Conservation (phyloP, 2,888 invertebrate genomes). For the Tachina fera region DNA sequence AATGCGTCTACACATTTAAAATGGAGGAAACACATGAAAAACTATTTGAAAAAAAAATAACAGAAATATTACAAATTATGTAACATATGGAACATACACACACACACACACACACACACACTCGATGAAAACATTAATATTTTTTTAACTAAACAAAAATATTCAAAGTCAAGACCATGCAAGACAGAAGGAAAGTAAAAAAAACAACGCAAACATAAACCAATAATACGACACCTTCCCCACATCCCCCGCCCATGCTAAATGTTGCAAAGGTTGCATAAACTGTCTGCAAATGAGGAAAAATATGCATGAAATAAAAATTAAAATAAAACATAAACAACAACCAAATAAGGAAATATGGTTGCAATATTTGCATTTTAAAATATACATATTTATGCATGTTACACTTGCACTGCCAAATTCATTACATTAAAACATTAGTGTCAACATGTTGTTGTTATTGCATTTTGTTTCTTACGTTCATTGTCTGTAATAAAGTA, state of each 20-base stretch:
- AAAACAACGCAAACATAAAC: conserved; percentile 16
- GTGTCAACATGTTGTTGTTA: conserved; percentile 34
- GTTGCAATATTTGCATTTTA: conserved; percentile 54
- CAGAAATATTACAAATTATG: conserved; percentile 50
- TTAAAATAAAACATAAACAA: not conserved
- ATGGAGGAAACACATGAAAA: not conserved
- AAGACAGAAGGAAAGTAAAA: conserved; percentile 8
- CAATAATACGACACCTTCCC: conserved; percentile 18
- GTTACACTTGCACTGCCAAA: conserved; percentile 55
- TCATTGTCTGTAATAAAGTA: conserved; percentile 39
- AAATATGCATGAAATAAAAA: conserved; percentile 34
- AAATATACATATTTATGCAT: conserved; percentile 63
- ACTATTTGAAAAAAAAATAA: not conserved
- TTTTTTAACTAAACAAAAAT: conserved; percentile 2
- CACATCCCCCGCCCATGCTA: not conserved
- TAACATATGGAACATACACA: conserved; percentile 36
- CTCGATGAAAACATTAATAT: not conserved
- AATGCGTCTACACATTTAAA: conserved; percentile 50
- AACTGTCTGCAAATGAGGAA: conserved; percentile 48
- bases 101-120: not conserved
- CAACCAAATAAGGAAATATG: not conserved
- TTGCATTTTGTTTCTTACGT: not conserved
- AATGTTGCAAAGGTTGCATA: conserved; percentile 48
- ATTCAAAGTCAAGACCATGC: conserved; percentile 64
- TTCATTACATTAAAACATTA: conserved; percentile 56